phyloP scores from a whole-genome alignment of 2,797 vertebrate genomes.

The Hippopotamyrus pictus region DNA sequence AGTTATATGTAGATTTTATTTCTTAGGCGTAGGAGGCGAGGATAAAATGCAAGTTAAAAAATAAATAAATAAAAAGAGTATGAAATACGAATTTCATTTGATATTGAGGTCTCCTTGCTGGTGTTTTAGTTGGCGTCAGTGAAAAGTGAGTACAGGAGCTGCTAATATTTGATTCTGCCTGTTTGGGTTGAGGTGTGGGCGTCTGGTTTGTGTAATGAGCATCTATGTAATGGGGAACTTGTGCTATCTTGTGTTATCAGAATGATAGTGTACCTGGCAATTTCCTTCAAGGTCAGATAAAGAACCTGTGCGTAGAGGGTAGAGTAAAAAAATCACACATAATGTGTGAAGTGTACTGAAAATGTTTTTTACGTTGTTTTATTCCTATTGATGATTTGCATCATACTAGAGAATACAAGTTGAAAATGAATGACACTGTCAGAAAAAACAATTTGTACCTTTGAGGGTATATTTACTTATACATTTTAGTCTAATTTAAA shows the following conservation, averaged over 20 bases:
- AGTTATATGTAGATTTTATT: background rate
- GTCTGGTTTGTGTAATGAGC: constrained; percentile 5
- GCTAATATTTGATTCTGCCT: background rate
- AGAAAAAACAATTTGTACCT: background rate
- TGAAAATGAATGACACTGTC: background rate
- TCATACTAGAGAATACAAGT: background rate
- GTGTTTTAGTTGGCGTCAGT: background rate
- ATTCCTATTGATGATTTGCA: background rate
- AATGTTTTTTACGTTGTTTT: background rate
- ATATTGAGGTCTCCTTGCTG: background rate
- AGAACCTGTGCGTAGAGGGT: background rate
- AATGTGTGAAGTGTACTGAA: background rate
- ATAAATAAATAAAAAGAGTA: background rate
- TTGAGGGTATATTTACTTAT: background rate
- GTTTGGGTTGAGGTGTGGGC: constrained; percentile 1
- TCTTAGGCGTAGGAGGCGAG: background rate
- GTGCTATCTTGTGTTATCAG: constrained; percentile 31
- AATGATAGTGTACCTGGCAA: constrained; percentile 26
- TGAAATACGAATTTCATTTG: background rate
- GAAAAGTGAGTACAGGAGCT: background rate
- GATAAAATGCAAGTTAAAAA: background rate
- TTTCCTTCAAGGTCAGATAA: constrained; percentile 49
- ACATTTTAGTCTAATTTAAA: background rate
- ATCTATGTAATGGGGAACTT: constrained; percentile 19
- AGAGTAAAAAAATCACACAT: constrained; percentile 7